phyloP scores from a whole-genome alignment of 2,113 vertebrate genomes.

The Raja brachyura region DNA sequence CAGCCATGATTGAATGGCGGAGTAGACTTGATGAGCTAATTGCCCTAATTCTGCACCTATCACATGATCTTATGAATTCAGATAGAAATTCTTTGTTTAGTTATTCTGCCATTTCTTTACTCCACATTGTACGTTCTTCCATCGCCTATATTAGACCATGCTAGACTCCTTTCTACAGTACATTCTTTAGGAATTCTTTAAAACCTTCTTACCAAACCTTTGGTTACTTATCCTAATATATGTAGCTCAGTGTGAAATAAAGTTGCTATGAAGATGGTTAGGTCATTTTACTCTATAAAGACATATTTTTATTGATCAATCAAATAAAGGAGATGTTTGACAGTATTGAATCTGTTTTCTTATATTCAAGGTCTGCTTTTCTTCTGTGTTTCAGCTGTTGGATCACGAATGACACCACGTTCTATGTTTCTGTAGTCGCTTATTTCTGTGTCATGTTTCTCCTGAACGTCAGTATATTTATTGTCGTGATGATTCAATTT shows the following conservation, averaged over 20 bases:
- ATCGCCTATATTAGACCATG: no score
- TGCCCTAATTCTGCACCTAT: no score
- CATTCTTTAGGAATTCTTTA: no score
- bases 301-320: neutral
- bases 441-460: constrained; percentile 81
- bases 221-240: neutral
- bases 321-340: neutral
- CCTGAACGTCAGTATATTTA: constrained; percentile 81
- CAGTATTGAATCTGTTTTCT: neutral
- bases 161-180: no score
- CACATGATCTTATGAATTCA: no score
- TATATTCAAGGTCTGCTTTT: neutral
- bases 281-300: neutral
- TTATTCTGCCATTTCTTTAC: no score
- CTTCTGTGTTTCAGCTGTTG: constrained; percentile 72
- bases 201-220: no score
- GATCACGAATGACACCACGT: constrained; percentile 71
- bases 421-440: constrained; percentile 83
- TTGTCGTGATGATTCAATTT: constrained; percentile 85
- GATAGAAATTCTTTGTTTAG: no score
- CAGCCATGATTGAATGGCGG: no score
- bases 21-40: no score
- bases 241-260: neutral
- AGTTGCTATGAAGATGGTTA: no score
- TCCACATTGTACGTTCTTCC: no score